These are phyloP conservation scores for Iselma pallidipennis DNA, from an alignment of 2,888 invertebrate genomes.

Conservation along the genomic window DNA sequence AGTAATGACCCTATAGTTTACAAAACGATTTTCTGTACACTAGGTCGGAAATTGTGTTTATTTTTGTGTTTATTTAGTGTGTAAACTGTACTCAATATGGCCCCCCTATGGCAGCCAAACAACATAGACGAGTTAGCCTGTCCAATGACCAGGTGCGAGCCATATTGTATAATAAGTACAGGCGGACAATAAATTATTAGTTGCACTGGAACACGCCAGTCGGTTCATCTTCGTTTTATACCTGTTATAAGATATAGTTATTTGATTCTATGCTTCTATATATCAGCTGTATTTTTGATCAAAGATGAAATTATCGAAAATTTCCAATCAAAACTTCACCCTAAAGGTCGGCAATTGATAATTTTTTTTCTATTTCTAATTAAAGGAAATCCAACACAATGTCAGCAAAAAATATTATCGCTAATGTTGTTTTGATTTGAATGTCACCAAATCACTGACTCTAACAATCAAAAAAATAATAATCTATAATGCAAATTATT, in stretches of 20 bases:
- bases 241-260: conserved; percentile 36
- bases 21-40: conserved; percentile 13
- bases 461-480: not conserved
- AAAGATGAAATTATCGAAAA: conserved; percentile 13
- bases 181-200: conserved; percentile 42
- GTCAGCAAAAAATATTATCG: not conserved
- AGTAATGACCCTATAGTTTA: not conserved
- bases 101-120: conserved; percentile 37
- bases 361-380: not conserved
- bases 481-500: not conserved
- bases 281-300: conserved; percentile 30
- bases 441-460: not conserved
- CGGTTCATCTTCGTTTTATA: conserved; percentile 36
- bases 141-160: conserved; percentile 46
- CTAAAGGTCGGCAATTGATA: not conserved
- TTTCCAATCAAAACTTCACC: not conserved
- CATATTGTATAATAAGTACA: conserved; percentile 46
- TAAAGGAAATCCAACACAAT: not conserved
- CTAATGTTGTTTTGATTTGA: not conserved
- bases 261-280: conserved; percentile 37
- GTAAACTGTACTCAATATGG: conserved; percentile 35
- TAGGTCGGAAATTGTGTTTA: too few species aligned
- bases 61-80: conserved; percentile 19
- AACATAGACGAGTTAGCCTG: conserved; percentile 37
- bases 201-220: conserved; percentile 36